Base-by-base conservation (phyloP, 1,140 invertebrate genomes). In the Pissodes strobi region DNA sequence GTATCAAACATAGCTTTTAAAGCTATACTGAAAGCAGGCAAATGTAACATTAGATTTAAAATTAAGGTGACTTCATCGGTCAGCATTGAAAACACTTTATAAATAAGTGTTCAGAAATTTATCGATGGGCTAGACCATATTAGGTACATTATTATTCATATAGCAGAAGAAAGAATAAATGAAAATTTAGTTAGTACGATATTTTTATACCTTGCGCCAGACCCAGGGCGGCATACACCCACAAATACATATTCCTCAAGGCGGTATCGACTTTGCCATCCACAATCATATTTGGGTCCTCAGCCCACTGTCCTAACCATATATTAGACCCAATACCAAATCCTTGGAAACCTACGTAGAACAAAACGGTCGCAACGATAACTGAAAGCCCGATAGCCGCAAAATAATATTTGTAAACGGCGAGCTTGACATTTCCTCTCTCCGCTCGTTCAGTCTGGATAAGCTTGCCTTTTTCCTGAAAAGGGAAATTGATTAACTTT, bases 321-420 rank as follows among this genome's bases (percentile, higher is more conserved):
- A 97, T 81, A 81, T 95, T 98, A 22, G 93, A 91, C 64, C 90
- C 90, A 62, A 98, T 90, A 72, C 89, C 89, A 78, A 95, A 93
- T 45, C 84, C 83, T 37, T 94, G 93, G 75, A 90, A 91, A 9
- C 37, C 59, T 17, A 18, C 9, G 78, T 94, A 95, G 77, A 94
- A 87, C 0, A 93, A 52, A 25, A 96, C 81, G 2, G 92, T 95
- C 6, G 87, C 74, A 10, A 88, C 69, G 0, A 87, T 86, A 6
- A 93, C 79, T 52, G 87, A 76, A 60, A 89, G 77, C 46, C 94
- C 94, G 43, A 96, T 90, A 21, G 91, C 90, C 73, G 85, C 87
- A 57, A 97, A 82, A 74, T 97, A 97, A 76, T 95, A 88, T 60
- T 89, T 83, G 81, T 97, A 97, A 0, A 98, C 93, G 60, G 81